These are phyloP conservation scores for Xyrauchen texanus DNA, from an alignment of 2,113 vertebrate species.

Conservation along the genomic window DNA sequence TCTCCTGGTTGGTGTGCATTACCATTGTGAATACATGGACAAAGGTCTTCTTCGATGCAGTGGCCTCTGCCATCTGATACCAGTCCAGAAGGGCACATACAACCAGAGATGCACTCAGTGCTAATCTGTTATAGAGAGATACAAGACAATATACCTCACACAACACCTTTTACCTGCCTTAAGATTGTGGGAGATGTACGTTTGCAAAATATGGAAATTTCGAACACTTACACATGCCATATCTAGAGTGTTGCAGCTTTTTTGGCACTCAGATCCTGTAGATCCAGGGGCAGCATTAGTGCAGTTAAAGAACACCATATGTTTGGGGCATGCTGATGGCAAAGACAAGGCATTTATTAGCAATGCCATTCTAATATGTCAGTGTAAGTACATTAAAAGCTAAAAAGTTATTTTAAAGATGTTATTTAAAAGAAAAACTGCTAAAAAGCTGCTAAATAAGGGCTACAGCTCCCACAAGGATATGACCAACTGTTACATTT, in stretches of 20 bases:
- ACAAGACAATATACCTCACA: background rate
- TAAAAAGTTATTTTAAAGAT: no score
- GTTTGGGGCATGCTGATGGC: conserved; percentile 44
- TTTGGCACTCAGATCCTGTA: conserved; percentile 83
- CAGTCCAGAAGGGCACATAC: conserved; percentile 83
- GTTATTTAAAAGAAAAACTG: no score
- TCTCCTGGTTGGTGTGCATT: conserved; percentile 78
- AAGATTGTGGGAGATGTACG: background rate
- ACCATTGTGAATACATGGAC: conserved; percentile 90
- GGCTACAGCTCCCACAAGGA: no score
- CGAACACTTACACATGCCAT: conserved; percentile 84
- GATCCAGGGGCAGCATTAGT: conserved; percentile 62
- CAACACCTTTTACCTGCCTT: background rate
- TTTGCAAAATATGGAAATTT: background rate
- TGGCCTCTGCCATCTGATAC: conserved; percentile 78
- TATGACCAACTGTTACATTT: no score
- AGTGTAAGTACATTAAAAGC: no score
- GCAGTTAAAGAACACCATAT: conserved; percentile 87
- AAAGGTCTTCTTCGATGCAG: conserved; percentile 76
- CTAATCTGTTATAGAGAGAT: conserved; percentile 77
- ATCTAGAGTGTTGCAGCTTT: conserved; percentile 87
- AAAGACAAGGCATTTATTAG: background rate
- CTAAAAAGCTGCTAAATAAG: no score
- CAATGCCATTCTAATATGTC: background rate
- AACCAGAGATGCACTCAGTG: conserved; percentile 83